Base-by-base conservation (phyloP, 2,888 invertebrate species). In the Thera britannica region DNA sequence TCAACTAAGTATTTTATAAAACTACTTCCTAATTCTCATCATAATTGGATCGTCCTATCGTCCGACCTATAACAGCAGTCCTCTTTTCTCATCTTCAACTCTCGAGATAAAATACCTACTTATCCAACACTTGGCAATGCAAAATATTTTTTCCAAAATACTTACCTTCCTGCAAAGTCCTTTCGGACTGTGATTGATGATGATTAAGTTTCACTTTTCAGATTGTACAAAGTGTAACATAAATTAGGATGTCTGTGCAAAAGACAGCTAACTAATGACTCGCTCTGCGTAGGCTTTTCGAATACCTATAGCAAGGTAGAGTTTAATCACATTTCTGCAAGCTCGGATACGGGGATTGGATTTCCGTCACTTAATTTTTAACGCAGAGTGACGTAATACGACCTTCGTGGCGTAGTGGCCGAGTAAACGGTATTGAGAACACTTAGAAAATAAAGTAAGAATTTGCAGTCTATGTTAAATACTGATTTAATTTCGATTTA, bases 221-320 rank as follows among this genome's bases (percentile, higher is more conserved):
- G 62, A 71, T 68, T 54, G 67, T 62, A 62, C 62, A 62, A 65
- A 68, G 65, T 68, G 62, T 62, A 60, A 75, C 70, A 71, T 75
- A 75, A 75, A 75, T 72, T 74, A 74, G 65, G 64, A 70, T 70
- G 72, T 74, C 74, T 57, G 71, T 74, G 75, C 49, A 66, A 65
- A 60, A 51, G 75, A 74, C 75, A 72, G 75, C 75, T 70, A 62
- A 75, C 72, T 75, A 75, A 75, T 75, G 75, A 65, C 68, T 65
- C 48, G 54, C 58, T 59, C 41, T 55, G 56, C 58, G 62, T 49
- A 55, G 52, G 54, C 68, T 68, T 58, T 58, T 8, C 44, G 9
- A 46, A 41, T 23, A 23, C 23, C 23, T 23, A 23, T 58, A 67
- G 66, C 35, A 58, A 70, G 63, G 61, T 62, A 57, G 61, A 64